phyloP scores from a whole-genome alignment of 2,113 vertebrate species.

The Cygnus buccinator region DNA sequence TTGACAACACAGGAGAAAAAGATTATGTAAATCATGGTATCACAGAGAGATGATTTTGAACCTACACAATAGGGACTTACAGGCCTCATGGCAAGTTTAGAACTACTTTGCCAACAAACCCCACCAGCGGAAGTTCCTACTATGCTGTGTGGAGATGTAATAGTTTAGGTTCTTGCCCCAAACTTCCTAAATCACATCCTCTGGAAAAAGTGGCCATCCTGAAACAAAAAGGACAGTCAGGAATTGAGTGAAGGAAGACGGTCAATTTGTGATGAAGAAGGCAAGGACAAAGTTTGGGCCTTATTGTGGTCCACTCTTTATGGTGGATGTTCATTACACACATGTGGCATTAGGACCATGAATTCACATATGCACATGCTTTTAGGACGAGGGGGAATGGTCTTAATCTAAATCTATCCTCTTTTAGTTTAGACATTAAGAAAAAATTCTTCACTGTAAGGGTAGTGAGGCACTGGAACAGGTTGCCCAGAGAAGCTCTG shows the following conservation, averaged over 20 bases:
- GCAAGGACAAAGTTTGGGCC: neutral
- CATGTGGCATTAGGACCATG: neutral
- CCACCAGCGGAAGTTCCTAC: neutral
- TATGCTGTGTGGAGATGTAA: neutral
- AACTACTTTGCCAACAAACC: neutral
- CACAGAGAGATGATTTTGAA: neutral
- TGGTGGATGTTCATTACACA: rapidly evolving
- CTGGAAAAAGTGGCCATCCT: neutral
- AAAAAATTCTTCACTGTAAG: too few species aligned
- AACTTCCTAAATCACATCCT: neutral
- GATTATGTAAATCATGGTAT: neutral
- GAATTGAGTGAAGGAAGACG: neutral
- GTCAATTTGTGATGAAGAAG: neutral
- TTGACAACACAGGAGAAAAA: neutral
- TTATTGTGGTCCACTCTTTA: neutral
- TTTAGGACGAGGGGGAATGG: too few species aligned
- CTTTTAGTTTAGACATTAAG: too few species aligned
- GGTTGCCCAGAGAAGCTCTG: too few species aligned
- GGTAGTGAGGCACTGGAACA: too few species aligned
- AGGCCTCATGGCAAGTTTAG: neutral
- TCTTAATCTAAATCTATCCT: too few species aligned
- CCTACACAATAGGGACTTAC: neutral
- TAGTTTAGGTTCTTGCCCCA: neutral
- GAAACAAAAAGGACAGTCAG: neutral
- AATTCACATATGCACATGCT: neutral